Conservation (phyloP, 2,113 vertebrate species). For the Ceuthmochares aereus region DNA sequence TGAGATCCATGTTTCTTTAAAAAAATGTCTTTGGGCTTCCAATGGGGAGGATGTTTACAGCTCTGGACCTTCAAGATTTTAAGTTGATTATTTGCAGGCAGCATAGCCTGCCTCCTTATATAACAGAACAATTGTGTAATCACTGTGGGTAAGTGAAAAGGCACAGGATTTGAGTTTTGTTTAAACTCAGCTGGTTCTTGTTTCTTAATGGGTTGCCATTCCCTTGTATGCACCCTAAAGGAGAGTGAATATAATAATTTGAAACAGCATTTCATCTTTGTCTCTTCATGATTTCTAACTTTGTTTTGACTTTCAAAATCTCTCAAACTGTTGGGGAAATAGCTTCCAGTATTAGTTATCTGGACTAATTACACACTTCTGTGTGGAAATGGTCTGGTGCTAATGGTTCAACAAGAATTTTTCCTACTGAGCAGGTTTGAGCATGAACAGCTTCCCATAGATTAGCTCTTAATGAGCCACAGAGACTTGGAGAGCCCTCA, state of each 20-base stretch:
- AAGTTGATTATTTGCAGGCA: conserved; percentile 57
- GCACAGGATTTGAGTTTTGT: background rate
- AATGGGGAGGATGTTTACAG: conserved; percentile 32
- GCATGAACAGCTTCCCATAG: background rate
- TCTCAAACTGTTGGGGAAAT: background rate
- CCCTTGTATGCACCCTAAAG: background rate
- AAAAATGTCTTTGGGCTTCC: background rate
- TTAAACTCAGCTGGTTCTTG: background rate
- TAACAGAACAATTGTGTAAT: conserved; percentile 29
- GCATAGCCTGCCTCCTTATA: background rate
- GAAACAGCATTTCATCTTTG: background rate
- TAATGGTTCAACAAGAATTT: background rate
- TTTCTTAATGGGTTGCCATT: background rate
- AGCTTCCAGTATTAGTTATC: conserved; percentile 7
- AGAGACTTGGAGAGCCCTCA: background rate
- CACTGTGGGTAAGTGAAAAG: background rate
- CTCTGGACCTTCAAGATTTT: background rate
- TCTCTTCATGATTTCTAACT: background rate
- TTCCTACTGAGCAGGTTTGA: background rate
- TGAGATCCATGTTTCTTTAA: background rate
- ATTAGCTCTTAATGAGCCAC: background rate
- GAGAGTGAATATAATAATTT: background rate
- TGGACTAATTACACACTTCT: background rate
- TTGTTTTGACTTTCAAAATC: background rate
- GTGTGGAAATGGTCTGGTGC: background rate